A percentile compares a stretch with the other conserved stretches of the same genome.
Conservation (phyloP, 2,113 vertebrate genomes). For the Coptodon rendalli region DNA sequence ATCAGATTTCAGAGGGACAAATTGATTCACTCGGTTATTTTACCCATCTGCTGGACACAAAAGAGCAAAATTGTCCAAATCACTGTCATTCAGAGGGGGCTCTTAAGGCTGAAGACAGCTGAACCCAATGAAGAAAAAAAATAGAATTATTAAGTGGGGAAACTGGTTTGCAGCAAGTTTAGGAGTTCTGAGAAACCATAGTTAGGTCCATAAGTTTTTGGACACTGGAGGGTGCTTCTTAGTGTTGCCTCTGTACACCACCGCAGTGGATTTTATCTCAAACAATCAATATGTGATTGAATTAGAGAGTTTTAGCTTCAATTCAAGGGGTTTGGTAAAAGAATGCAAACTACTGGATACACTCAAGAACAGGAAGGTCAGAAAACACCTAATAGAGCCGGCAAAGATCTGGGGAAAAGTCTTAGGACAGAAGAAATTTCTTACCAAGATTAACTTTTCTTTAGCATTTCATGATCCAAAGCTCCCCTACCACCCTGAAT, state of each 20-base stretch:
- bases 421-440: neutral
- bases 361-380: neutral
- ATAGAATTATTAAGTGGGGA: neutral
- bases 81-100: neutral
- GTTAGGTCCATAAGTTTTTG: neutral
- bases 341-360: neutral
- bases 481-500: rapidly evolving
- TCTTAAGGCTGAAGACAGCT: neutral
- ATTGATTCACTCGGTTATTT: conserved; percentile 5
- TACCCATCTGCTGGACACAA: conserved; percentile 20
- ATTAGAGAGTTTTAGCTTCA: neutral
- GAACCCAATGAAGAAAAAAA: neutral
- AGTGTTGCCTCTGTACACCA: neutral
- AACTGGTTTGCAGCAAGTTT: neutral
- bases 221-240: neutral
- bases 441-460: neutral
- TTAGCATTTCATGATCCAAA: neutral
- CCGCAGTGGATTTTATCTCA: rapidly evolving
- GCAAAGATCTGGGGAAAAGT: neutral
- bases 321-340: neutral
- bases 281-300: neutral
- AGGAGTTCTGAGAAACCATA: neutral
- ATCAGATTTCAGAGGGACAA: neutral
- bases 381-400: rapidly evolving
- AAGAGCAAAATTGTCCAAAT: conserved; percentile 34